A percentile compares a stretch with the other conserved stretches of the same genome.
These are phyloP conservation scores for Eumaeus atala DNA, from an alignment of 1,140 invertebrate species.

Conservation along the genomic window DNA sequence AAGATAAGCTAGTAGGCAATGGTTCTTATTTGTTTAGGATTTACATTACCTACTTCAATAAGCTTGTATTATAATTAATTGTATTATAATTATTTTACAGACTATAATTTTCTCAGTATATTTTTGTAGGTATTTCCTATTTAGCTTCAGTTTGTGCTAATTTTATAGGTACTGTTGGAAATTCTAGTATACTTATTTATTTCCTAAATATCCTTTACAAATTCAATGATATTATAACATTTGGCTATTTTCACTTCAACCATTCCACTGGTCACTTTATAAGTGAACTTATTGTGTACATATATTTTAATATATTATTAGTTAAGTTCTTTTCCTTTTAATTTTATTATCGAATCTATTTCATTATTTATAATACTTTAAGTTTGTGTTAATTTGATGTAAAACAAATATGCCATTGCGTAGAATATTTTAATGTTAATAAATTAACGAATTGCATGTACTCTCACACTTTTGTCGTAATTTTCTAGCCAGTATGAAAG, in stretches of 20 bases:
- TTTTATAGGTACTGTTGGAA: too few relatives aligned
- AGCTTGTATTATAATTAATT: background rate
- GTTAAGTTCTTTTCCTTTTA: background rate
- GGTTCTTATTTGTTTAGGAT: slow-evolving; percentile 22
- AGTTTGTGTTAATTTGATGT: background rate
- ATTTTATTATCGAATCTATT: background rate
- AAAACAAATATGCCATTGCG: background rate
- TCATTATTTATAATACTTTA: slow-evolving; percentile 4
- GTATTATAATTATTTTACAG: slow-evolving; percentile 7
- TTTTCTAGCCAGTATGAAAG: too few relatives aligned
- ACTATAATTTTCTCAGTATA: too few relatives aligned
- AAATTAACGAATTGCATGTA: too few relatives aligned
- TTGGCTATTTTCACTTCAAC: background rate
- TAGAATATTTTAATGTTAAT: slow-evolving; percentile 2
- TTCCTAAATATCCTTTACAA: too few relatives aligned
- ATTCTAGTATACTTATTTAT: too few relatives aligned
- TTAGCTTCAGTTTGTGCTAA: too few relatives aligned
- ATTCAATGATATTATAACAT: background rate
- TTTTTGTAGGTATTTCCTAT: too few relatives aligned
- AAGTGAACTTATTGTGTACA: slow-evolving; percentile 4
- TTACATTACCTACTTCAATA: slow-evolving; percentile 1
- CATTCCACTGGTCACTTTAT: slow-evolving; percentile 6
- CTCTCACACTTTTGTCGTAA: too few relatives aligned
- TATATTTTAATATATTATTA: slow-evolving; percentile 2
- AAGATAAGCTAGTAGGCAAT: slow-evolving; percentile 56